phyloP scores from a whole-genome alignment of 2,888 invertebrate species.

The Eilema sororculum region DNA sequence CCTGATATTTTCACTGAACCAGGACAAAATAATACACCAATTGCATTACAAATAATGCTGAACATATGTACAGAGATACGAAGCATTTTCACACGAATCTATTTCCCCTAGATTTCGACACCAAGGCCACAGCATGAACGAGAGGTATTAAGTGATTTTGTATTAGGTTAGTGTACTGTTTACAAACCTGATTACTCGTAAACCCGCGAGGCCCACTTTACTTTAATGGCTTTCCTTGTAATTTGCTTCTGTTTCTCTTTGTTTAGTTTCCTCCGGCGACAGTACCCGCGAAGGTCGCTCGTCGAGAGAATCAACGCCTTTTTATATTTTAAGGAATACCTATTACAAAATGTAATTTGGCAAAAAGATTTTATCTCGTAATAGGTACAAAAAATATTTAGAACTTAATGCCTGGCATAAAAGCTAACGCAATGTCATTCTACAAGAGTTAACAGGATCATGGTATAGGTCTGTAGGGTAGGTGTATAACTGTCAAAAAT shows the following conservation, averaged over 20 bases:
- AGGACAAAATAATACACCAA: no score
- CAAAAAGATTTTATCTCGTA: background rate
- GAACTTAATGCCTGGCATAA: background rate
- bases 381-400: background rate
- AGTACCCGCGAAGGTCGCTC: background rate
- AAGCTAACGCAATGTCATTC: background rate
- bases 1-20: no score
- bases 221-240: background rate
- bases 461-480: background rate
- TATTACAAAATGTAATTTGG: background rate
- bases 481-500: background rate
- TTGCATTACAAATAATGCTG: no score
- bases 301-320: background rate
- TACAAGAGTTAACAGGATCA: background rate
- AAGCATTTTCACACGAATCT: background rate
- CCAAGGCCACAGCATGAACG: background rate
- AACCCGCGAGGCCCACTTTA: conserved; percentile 2
- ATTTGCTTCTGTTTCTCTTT: conserved; percentile 1
- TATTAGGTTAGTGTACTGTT: conserved; percentile 4
- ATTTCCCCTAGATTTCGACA: background rate
- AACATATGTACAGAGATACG: no score
- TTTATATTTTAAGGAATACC: background rate
- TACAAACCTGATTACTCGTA: conserved; percentile 4
- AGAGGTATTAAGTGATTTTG: conserved; percentile 1
- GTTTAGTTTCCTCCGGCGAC: background rate